Base-by-base conservation (phyloP, 2,797 vertebrate species). In the Onychomys leucogaster region DNA sequence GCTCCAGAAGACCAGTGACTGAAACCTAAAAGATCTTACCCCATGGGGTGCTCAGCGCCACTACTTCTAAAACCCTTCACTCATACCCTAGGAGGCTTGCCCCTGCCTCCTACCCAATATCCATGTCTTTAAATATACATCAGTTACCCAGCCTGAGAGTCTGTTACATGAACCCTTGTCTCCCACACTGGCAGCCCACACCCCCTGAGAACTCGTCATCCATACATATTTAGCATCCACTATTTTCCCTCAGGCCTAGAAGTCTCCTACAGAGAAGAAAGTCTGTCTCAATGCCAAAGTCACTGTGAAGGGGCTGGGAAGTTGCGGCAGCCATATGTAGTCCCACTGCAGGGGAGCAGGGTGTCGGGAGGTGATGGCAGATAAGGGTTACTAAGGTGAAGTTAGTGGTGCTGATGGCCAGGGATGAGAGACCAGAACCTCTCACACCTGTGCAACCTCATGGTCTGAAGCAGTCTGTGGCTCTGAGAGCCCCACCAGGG, bases 241-340 rank as follows among this genome's bases (percentile, higher is more conserved):
- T 94, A 14, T 71, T 94, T 82, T 96, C 91, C 88, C 49, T n/a
- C 21, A 7, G 73, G 76, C 61, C 76, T 77, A 81, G 80, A 71
- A 80, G n/a, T 88, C 96, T 75, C 82, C 43, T 7, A 41, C n/a
- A 71, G 41, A 90, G 89, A 0, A 57, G 52, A 77, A 69, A 19
- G 25, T 32, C 89, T 75, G 59, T 89, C 73, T 78, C 67, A 32
- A 81, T 13, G 85, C 78, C 82, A 89, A 93, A 46, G 46, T 91
- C 41, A 71, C 91, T 63, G 67, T 55, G 65, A 27, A 46, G 52
- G 83, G 84, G 17, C 52, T 14, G 41, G 55, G 19, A 13, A 67
- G 55, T 71, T 46, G 49, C 77, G 34, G 41, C 11, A 49, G 37
- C 19, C 25, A 29, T 5, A 4, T 76, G 23, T 10, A 25, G 27